These are phyloP conservation scores for Cinclus mexicanus DNA, from an alignment of 2,113 vertebrate species.

Conservation along the genomic window DNA sequence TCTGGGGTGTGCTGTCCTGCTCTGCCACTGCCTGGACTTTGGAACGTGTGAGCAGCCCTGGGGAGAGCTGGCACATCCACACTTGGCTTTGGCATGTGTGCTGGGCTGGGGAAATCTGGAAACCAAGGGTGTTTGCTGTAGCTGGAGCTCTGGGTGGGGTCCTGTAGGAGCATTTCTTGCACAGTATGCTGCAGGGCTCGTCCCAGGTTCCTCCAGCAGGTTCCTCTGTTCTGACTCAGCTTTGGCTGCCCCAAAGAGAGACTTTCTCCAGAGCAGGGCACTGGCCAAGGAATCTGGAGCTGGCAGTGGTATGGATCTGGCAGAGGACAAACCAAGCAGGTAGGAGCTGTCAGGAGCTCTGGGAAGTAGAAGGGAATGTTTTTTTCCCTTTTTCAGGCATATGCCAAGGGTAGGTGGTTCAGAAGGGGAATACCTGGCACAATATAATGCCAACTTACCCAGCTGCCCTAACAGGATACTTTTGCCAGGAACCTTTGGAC, in stretches of 20 bases:
- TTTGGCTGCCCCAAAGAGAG: neutral
- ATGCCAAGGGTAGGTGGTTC: neutral
- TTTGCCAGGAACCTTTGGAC: conserved; percentile 31
- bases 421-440: conserved; percentile 27
- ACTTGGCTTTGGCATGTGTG: neutral
- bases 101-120: neutral
- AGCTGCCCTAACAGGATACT: neutral
- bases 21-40: neutral
- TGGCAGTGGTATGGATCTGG: neutral
- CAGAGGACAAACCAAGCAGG: neutral
- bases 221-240: neutral
- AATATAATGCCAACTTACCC: neutral
- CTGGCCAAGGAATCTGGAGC: neutral
- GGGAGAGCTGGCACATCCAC: neutral
- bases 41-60: neutral
- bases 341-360: conserved; percentile 1
- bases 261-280: neutral
- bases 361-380: neutral
- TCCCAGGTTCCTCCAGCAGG: neutral
- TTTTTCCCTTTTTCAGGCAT: neutral
- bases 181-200: neutral
- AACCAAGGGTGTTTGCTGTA: neutral
- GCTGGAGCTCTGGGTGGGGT: neutral
- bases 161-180: neutral
- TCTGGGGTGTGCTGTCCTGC: neutral